A percentile compares a stretch with the other conserved stretches of the same genome.
Conservation (phyloP, 2,888 invertebrate species). For the Acleris sparsana region DNA sequence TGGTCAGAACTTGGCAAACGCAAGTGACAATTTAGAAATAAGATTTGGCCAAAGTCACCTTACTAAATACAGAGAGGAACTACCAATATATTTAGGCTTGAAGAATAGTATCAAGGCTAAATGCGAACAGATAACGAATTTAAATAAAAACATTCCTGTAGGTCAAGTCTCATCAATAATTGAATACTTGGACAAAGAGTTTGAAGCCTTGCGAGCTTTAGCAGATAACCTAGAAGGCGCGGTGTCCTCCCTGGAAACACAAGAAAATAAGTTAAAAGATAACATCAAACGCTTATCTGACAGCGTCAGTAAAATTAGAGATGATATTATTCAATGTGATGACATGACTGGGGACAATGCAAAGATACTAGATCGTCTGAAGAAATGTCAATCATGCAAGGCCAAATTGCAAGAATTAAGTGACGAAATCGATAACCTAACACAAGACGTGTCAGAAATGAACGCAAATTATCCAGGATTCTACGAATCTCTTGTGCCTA, state of each 20-base stretch:
- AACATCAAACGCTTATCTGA: constrained; percentile 89
- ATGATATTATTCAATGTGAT: constrained; percentile 94
- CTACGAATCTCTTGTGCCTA: constrained; percentile 89
- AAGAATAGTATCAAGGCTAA: constrained; percentile 91
- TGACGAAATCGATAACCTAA: constrained; percentile 87
- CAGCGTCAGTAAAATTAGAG: constrained; percentile 88
- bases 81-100: constrained; percentile 90
- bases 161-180: constrained; percentile 87
- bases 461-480: constrained; percentile 90
- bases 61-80: constrained; percentile 92
- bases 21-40: constrained; percentile 91
- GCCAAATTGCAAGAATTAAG: constrained; percentile 87
- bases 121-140: constrained; percentile 89
- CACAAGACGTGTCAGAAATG: constrained; percentile 87
- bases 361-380: constrained; percentile 90
- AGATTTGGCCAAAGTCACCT: constrained; percentile 91
- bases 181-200: constrained; percentile 88
- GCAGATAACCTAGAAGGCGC: constrained; percentile 89
- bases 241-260: constrained; percentile 88
- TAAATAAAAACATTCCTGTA: constrained; percentile 88
- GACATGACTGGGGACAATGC: constrained; percentile 94
- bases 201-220: constrained; percentile 87
- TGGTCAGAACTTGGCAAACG: constrained; percentile 89
- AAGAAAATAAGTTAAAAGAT: constrained; percentile 88
- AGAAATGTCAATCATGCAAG: constrained; percentile 89